Percentiles rank a stretch among this genome's conserved stretches.
Evolutionary conservation across 2,888 invertebrate genomes (phyloP).

Genomic region (Ophion costatus): DNA sequence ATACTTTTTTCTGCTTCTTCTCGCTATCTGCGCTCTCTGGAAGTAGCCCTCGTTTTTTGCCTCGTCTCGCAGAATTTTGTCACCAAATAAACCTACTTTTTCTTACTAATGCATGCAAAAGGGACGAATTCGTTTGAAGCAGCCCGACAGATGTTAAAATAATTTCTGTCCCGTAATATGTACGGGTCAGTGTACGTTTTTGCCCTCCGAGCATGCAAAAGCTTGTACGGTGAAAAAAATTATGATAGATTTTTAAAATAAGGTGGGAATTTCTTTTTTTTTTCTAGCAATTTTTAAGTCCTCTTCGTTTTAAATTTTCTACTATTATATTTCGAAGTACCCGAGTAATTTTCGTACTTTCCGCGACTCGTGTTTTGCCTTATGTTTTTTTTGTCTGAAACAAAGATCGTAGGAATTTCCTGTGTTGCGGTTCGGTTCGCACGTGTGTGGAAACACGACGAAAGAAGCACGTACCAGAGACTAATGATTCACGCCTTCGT

Average conservation of each 20-base stretch:
- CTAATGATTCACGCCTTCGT: conserved; percentile 47
- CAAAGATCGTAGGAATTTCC: conserved; percentile 13
- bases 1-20: not conserved
- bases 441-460: conserved; percentile 37
- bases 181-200: not conserved
- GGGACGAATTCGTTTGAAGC: not conserved
- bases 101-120: not conserved
- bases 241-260: no score
- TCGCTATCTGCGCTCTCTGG: not conserved
- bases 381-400: not conserved
- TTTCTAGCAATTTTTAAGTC: not conserved
- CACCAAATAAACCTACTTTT: not conserved
- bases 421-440: conserved; percentile 53
- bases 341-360: not conserved
- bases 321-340: not conserved
- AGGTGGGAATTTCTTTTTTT: no score
- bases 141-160: not conserved
- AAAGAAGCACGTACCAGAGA: conserved; percentile 42
- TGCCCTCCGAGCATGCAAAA: no score
- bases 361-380: not conserved
- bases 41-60: not conserved
- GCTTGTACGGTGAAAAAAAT: no score
- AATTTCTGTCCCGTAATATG: not conserved
- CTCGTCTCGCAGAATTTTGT: not conserved
- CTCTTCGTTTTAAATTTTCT: not conserved